Evolutionary conservation across 2,113 vertebrate genomes (phyloP), one percentile per base, ranked within the genome.

Genomic region (Gymnobelideus leadbeateri): DNA sequence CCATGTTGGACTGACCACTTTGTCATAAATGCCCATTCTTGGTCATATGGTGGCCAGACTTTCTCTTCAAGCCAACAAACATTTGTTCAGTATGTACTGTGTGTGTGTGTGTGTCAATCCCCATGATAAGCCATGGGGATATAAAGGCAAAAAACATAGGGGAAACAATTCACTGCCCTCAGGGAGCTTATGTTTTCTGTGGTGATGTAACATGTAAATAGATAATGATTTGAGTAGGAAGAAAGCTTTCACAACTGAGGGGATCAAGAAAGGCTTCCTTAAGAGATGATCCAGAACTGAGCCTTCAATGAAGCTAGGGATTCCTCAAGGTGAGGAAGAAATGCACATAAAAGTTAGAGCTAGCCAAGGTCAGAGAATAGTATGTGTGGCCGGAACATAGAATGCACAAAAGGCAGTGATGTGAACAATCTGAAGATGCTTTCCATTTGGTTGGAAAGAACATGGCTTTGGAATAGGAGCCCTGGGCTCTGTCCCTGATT

Each of bases 11-110:
- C 91, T 93, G 55, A 37, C 9, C 23, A 90, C 51, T 89, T 0
- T 96, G 92, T 93, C 95, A 54, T n/a, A 95, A 90, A 91, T 46
- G 10, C 89, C n/a, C 95, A 55, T 68, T 97, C 26, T 94, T 96
- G 90, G 24, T 93, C 95, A 93, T 89, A 94, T 93, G 89, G 37
- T 77, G 52, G 50, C 91, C 95, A 52, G 96, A 95, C 93, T 97
- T 93, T 93, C 51, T 98, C 96, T 97, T 93, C 91, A 89, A 84
- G 96, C 91, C 37, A 84, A 31, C n/a, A 84, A 84, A 16, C 19
- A 43, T 43, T 84, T 84, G 6, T 84, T 84, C 14, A 43, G 37
- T 19, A 84, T 84, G 37, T 84, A 8, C 19, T n/a, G n/a, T n/a
- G n/a, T n/a, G n/a, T n/a, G n/a, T n/a, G n/a, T 84, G 16, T 77